Percentiles rank a stretch among this genome's conserved stretches.
Evolutionary conservation across 2,113 vertebrate species (phyloP).

Genomic region (Atlantisia rogersi): DNA sequence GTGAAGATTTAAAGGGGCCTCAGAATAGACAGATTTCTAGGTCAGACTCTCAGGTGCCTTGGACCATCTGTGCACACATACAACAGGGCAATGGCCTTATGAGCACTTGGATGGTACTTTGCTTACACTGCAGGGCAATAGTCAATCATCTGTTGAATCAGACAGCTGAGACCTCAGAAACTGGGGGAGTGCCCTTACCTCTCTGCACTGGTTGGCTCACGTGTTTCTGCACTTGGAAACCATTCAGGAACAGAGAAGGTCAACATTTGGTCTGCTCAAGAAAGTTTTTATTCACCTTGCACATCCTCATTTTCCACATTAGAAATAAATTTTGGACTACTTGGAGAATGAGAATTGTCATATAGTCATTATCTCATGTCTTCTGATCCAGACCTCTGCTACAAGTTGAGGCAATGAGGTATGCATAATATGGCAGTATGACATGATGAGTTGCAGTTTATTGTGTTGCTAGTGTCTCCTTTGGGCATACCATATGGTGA

Average conservation of each 20-base stretch:
- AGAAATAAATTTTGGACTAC: not conserved
- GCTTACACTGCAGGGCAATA: not conserved
- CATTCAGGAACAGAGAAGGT: not conserved
- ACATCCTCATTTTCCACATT: not conserved
- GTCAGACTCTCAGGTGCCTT: not conserved
- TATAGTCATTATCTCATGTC: not conserved
- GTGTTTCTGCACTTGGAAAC: not conserved
- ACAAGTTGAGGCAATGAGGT: not conserved
- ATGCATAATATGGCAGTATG: not conserved
- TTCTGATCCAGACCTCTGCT: not conserved
- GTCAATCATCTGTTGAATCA: not conserved
- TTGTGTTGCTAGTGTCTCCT: not conserved
- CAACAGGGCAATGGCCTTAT: not conserved
- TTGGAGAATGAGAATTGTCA: not conserved
- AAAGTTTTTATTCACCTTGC: not conserved
- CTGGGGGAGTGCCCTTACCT: not conserved
- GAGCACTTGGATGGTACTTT: not conserved
- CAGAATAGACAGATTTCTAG: not conserved
- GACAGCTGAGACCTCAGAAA: not conserved
- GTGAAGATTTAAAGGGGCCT: not conserved
- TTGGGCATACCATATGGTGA: not conserved
- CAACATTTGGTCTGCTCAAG: not conserved
- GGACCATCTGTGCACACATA: not conserved
- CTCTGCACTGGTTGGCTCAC: accelerated
- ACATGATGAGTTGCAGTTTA: not conserved